Percentiles rank a stretch among this genome's conserved stretches.
Evolutionary conservation across 1,140 invertebrate genomes (phyloP).

Genomic region (Drosophila subobscura): DNA sequence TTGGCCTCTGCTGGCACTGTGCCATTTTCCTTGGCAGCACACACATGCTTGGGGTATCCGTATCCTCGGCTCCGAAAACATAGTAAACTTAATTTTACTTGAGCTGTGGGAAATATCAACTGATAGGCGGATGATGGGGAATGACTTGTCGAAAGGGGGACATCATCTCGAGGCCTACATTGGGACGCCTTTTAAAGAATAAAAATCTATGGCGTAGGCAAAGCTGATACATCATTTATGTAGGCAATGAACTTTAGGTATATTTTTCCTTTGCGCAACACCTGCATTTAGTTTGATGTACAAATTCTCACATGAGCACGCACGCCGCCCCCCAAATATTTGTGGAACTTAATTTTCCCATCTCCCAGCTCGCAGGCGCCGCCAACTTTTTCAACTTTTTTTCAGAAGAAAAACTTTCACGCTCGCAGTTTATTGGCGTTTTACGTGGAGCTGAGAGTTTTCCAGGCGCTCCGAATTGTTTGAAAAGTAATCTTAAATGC

Average conservation of each 20-base stretch:
- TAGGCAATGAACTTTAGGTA: no score
- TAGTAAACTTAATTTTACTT: conserved; percentile 54
- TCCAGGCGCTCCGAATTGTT: conserved; percentile 14
- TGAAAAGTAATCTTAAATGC: conserved; percentile 58
- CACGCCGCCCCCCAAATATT: conserved; percentile 30
- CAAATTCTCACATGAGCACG: conserved; percentile 66
- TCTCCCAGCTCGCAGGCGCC: conserved; percentile 18
- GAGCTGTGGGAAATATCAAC: conserved; percentile 31
- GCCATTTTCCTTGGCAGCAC: conserved; percentile 41
- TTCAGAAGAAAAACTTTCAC: conserved; percentile 45
- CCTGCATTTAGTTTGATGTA: conserved; percentile 62
- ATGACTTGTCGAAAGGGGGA: conserved; percentile 10
- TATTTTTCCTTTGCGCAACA: conserved; percentile 7
- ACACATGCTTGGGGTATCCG: conserved; percentile 36
- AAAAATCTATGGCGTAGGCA: no score
- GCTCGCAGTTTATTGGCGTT: conserved; percentile 69
- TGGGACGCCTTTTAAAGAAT: no score
- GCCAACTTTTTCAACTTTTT: conserved; percentile 50
- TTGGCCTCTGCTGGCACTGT: conserved; percentile 50
- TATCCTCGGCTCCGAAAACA: conserved; percentile 10
- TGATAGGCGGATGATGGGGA: background rate
- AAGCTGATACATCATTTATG: no score
- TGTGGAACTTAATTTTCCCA: conserved; percentile 33
- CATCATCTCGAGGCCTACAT: no score
- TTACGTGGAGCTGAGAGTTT: conserved; percentile 54